These are phyloP conservation scores for Cotesia glomerata DNA, from an alignment of 1,140 invertebrate species.

Conservation along the genomic window DNA sequence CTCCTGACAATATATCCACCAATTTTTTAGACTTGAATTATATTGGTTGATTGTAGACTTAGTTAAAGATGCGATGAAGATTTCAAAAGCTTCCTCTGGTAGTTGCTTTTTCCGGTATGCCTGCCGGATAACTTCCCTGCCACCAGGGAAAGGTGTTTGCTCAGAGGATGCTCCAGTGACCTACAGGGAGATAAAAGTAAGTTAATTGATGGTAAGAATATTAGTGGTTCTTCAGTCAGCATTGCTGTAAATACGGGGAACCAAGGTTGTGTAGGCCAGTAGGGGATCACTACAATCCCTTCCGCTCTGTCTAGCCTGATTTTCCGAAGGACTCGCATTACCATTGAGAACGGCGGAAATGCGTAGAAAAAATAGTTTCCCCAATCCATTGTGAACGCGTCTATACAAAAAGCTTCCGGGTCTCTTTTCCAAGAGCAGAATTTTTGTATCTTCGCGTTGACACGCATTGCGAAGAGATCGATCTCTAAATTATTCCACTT, in stretches of 20 bases:
- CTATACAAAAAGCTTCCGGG: neutral
- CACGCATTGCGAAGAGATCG: neutral
- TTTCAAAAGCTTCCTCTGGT: neutral
- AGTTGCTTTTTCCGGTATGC: neutral
- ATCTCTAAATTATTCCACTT: neutral
- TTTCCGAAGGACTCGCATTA: neutral
- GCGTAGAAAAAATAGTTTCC: neutral
- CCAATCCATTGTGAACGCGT: constrained; percentile 20
- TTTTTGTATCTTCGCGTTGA: constrained; percentile 9
- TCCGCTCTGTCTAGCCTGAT: neutral
- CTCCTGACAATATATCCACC: constrained; percentile 11
- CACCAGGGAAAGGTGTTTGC: neutral
- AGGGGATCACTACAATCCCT: neutral
- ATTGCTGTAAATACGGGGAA: neutral
- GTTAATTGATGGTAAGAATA: neutral
- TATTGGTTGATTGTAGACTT: constrained; percentile 13
- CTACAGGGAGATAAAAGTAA: constrained; percentile 14
- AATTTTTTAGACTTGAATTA: constrained; percentile 6
- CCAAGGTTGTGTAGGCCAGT: constrained; percentile 14
- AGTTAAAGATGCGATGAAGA: constrained; percentile 1
- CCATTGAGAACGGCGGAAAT: constrained; percentile 9
- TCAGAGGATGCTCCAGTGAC: neutral
- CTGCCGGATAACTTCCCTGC: constrained; percentile 6
- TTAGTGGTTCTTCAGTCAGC: neutral
- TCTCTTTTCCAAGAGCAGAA: constrained; percentile 16